Base-by-base conservation (phyloP, 2,113 vertebrate species). In the Clarias batrachus region DNA sequence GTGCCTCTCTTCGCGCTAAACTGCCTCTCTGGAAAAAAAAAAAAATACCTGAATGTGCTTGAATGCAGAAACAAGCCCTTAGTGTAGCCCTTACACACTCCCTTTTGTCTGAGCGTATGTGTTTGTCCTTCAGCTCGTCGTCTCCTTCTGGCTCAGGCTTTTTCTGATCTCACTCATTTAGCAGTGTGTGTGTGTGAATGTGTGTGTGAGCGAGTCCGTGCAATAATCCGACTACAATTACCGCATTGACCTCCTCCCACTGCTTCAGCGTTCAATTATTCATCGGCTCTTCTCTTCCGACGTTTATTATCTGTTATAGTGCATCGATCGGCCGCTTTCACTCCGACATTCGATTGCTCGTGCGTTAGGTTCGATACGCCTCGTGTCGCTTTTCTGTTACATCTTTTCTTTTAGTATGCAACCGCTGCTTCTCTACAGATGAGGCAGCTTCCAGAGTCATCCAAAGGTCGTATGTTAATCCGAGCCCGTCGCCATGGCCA, bases 181-280 rank as follows among this genome's bases (percentile, higher is more conserved):
- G 33, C 37, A 80, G 79, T 30, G 56, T 73, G 2, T 23, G 63
- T 63, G 56, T 63, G 1, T 33, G 52, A 59, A 41, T 57, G 52
- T 79, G 79, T 59, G 25, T 63, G 0, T 84, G 17, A 79, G 76
- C 62, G 0, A 82, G n/a, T 83, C 63, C 84, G 79, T 73, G 84
- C 52, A 30, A 62, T 23, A 80, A 74, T 78, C 82, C 76, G 63
- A 23, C 70, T 73, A 71, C 73, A 83, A 87, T 83, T 57, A 66
- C 87, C 82, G 77, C 85, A 79, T 37, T 85, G 87, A 86, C 85
- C 85, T 90, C 83, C 87, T 84, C 87, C 84, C 62, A 71, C 54
- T 56, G 48, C 73, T 82, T 88, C 82, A 85, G 78, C 78, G 77
- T 87, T 87, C 82, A 88, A 86, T 90, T 88, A 88, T 90, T 88